These are phyloP conservation scores for Eupithecia pulchellata DNA, from an alignment of 2,888 invertebrate genomes.

Conservation along the genomic window DNA sequence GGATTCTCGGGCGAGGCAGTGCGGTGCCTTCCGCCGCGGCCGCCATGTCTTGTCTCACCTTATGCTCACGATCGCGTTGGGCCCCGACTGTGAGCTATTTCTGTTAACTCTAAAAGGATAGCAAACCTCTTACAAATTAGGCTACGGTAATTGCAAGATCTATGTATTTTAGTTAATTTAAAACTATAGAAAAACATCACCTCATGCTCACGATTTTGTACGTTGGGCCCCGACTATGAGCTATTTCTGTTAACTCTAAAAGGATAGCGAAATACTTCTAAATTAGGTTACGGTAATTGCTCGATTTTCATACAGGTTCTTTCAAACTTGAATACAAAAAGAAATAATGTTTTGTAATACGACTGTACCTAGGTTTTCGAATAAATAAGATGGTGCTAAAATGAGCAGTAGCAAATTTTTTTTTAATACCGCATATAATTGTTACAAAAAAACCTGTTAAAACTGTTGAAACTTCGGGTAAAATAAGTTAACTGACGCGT, in stretches of 20 bases:
- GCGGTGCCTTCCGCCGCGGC: slow-evolving; percentile 41
- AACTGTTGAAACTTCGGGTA: no score
- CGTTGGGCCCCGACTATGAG: slow-evolving; percentile 26
- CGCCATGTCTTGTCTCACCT: slow-evolving; percentile 47
- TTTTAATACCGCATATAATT: no score
- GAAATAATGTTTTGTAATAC: neutral
- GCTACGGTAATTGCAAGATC: no score
- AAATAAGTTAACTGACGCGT: no score
- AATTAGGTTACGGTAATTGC: neutral
- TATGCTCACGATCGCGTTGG: slow-evolving; percentile 62
- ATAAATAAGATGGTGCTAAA: neutral
- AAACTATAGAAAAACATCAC: no score
- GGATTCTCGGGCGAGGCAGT: slow-evolving; percentile 54
- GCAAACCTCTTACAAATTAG: neutral
- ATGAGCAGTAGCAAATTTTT: no score
- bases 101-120: neutral
- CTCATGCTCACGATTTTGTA: slow-evolving; percentile 66
- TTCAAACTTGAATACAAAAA: neutral
- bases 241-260: neutral
- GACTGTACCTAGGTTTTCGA: neutral
- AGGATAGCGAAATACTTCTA: neutral
- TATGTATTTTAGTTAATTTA: no score
- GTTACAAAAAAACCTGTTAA: no score
- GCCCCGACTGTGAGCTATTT: neutral
- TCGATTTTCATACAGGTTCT: neutral